Conservation (phyloP, 2,113 vertebrate genomes). For the Sander lucioperca region DNA sequence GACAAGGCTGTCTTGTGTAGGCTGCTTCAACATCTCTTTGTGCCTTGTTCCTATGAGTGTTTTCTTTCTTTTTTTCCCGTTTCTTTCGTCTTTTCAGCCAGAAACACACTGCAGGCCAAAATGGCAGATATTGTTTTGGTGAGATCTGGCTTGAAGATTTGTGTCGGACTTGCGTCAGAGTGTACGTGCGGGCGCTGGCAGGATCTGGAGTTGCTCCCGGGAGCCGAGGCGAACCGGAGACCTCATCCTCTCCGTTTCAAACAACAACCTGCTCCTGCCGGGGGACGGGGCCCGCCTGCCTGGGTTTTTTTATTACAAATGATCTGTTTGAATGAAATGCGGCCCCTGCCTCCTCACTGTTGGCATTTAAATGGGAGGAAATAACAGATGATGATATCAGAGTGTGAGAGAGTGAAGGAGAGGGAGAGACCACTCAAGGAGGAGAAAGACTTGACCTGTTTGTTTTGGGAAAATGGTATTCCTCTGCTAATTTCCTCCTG, state of each 20-base stretch:
- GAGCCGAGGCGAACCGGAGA: slow-evolving; percentile 48
- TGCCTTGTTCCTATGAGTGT: slow-evolving; percentile 50
- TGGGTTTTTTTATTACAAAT: slow-evolving; percentile 63
- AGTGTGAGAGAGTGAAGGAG: slow-evolving; percentile 33
- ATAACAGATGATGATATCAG: slow-evolving; percentile 76
- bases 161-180: slow-evolving; percentile 65
- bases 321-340: slow-evolving; percentile 70
- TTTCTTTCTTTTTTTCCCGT: slow-evolving; percentile 30
- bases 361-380: slow-evolving; percentile 77
- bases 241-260: slow-evolving; percentile 66
- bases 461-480: slow-evolving; percentile 83
- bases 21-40: slow-evolving; percentile 62
- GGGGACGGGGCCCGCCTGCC: neutral
- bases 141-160: slow-evolving; percentile 71
- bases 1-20: slow-evolving; percentile 65
- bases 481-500: slow-evolving; percentile 84
- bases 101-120: slow-evolving; percentile 65
- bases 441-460: slow-evolving; percentile 81
- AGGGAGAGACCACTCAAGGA: slow-evolving; percentile 43
- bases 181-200: slow-evolving; percentile 54
- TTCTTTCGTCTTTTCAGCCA: slow-evolving; percentile 29
- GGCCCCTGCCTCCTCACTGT: slow-evolving; percentile 54
- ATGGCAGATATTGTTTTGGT: slow-evolving; percentile 77
- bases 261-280: slow-evolving; percentile 38
- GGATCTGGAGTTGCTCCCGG: slow-evolving; percentile 36